A percentile compares a stretch with the other conserved stretches of the same genome.
Conservation (phyloP, 2,113 vertebrate genomes). For the Bubalus kerabau region DNA sequence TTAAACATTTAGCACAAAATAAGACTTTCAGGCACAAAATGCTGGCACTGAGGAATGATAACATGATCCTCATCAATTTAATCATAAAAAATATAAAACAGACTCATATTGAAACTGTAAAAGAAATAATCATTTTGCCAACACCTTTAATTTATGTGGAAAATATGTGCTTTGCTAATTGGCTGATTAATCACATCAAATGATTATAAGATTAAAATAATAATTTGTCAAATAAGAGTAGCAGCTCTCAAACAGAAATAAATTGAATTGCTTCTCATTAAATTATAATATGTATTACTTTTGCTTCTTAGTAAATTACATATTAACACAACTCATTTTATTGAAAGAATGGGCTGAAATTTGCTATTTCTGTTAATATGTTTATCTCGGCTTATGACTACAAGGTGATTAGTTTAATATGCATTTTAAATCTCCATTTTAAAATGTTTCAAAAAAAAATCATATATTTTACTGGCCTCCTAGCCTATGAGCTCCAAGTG, state of each 20-base stretch:
- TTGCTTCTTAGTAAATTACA: neutral
- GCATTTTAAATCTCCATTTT: neutral
- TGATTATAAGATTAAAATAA: constrained; percentile 68
- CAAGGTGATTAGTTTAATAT: neutral
- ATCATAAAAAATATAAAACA: constrained; percentile 39
- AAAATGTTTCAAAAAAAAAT: neutral
- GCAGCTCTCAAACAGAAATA: constrained; percentile 44
- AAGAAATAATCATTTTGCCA: neutral
- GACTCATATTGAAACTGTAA: neutral
- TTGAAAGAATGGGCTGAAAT: neutral
- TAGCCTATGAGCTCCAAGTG: neutral
- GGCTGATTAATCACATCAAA: constrained; percentile 42
- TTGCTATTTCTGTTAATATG: neutral
- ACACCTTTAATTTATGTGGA: constrained; percentile 48
- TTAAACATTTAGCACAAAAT: neutral
- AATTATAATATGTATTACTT: neutral
- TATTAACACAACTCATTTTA: neutral
- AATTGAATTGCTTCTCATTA: constrained; percentile 4
- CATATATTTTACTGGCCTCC: neutral
- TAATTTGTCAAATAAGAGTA: constrained; percentile 37
- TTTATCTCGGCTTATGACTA: neutral
- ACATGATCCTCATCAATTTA: constrained; percentile 39
- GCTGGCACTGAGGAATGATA: neutral
- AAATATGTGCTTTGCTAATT: constrained; percentile 50
- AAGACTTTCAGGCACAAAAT: neutral